Conservation (phyloP, 2,888 invertebrate genomes). For the Chesias legatella region DNA sequence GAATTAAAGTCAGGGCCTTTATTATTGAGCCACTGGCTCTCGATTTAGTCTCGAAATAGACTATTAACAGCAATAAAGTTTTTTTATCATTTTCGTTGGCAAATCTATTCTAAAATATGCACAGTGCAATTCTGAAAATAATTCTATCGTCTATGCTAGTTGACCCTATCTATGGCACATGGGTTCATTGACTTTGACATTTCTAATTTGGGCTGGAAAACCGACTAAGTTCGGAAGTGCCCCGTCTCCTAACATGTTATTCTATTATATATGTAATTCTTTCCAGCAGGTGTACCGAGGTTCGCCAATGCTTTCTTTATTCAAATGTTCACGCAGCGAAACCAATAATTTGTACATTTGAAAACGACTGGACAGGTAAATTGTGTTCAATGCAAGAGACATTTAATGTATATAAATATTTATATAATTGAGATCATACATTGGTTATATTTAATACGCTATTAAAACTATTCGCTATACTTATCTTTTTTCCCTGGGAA, state of each 20-base stretch:
- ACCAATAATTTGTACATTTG: constrained; percentile 42
- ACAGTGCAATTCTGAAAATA: not conserved
- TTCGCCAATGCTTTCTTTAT: constrained; percentile 58
- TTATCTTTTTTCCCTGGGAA: no score
- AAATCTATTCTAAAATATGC: not conserved
- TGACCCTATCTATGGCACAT: constrained; percentile 34
- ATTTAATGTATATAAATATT: not conserved
- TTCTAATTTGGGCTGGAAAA: constrained; percentile 46
- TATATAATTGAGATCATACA: not conserved
- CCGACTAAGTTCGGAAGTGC: constrained; percentile 25
- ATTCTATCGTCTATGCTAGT: constrained; percentile 15
- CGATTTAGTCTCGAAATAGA: no score
- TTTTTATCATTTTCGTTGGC: no score
- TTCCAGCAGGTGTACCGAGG: constrained; percentile 33
- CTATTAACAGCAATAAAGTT: no score
- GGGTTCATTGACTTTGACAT: constrained; percentile 55
- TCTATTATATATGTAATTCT: constrained; percentile 23
- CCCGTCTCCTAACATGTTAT: constrained; percentile 15
- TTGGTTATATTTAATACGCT: no score
- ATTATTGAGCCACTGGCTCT: no score
- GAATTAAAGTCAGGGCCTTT: no score
- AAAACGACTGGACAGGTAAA: constrained; percentile 43
- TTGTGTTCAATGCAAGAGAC: constrained; percentile 27
- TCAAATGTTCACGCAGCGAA: constrained; percentile 48
- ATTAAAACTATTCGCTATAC: no score